Evolutionary conservation across 53 echinoderm and acorn worm genomes (phyloP), one percentile per base, ranked within the genome.

Genomic region (Paracentrotus lividus): DNA sequence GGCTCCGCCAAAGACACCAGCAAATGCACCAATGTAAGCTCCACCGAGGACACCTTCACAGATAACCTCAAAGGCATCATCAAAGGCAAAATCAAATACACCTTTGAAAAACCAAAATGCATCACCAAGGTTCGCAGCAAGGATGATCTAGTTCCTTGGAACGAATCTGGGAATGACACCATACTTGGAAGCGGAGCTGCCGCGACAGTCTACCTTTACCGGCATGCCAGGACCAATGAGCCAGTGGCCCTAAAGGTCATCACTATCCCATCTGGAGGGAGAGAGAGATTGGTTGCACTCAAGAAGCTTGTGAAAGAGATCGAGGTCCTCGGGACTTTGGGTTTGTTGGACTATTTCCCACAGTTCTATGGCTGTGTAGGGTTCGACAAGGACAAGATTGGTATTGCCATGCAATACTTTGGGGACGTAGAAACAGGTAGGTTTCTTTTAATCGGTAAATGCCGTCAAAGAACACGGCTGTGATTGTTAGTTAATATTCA

Each of bases 371-470:
- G 91, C 85, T 53, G 84, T 59, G 31, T 18, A 86, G 76, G 15
- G 60, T 49, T 87, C 36, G 24, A 86, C 68, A 12, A 93, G 14
- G 75, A 90, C 34, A 5, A 21, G 32, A 14, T 90, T 8, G 90
- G 68, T 33, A 67, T 90, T 36, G 90, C 75, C 18, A 72, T 90
- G 90, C 72, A 90, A 33, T 90, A 72, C 72, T 67, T 23, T 36
- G 90, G 90, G 6, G 90, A 90, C 6, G 52, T 55, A 1, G 49
- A 16, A 27, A 33, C 49, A 27, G 72, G 52, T 10, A n/a, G n/a
- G n/a, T n/a, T n/a, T n/a, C n/a, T n/a, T n/a, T n/a, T n/a, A n/a
- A n/a, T n/a, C n/a, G 10, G 24, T n/a, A n/a, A n/a, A n/a, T n/a
- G n/a, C n/a, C n/a, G n/a, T n/a, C n/a, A n/a, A n/a, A n/a, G n/a